A percentile compares a stretch with the other conserved stretches of the same genome.
Evolutionary conservation across 2,797 vertebrate species (phyloP).

Genomic region (Parauchenoglanis ngamensis): DNA sequence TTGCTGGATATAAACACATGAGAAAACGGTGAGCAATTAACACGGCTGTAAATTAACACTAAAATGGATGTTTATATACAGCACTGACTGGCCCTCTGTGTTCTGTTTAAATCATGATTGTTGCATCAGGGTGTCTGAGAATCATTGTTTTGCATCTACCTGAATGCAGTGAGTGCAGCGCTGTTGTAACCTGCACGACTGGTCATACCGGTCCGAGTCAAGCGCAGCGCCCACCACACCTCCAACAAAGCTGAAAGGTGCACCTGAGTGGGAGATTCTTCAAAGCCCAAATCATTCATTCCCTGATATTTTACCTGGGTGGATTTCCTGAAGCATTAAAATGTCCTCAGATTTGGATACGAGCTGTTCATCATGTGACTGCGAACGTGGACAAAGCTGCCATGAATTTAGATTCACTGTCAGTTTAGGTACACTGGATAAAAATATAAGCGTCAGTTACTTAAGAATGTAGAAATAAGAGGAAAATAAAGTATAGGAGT

Average conservation of each 20-base stretch:
- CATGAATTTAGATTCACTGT: not conserved
- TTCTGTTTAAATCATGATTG: not conserved
- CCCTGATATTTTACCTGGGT: not conserved
- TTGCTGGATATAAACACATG: not conserved
- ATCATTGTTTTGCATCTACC: not conserved
- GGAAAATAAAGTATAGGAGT: not conserved
- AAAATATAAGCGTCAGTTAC: too few species aligned
- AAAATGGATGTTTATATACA: not conserved
- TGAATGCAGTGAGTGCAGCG: not conserved
- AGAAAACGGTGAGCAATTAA: not conserved
- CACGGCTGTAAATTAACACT: not conserved
- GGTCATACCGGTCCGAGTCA: not conserved
- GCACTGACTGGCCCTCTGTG: not conserved
- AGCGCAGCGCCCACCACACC: not conserved
- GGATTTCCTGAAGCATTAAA: not conserved
- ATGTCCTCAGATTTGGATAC: not conserved
- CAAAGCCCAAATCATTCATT: not conserved
- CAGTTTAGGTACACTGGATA: not conserved
- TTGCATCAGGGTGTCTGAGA: not conserved
- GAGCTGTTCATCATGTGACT: not conserved
- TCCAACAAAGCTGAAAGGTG: not conserved
- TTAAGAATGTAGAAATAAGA: not conserved
- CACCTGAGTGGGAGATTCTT: not conserved
- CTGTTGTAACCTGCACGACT: slow-evolving; percentile 40
- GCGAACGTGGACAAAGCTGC: not conserved